Base-by-base conservation (phyloP, 2,113 vertebrate genomes). In the Peromyscus californicus region DNA sequence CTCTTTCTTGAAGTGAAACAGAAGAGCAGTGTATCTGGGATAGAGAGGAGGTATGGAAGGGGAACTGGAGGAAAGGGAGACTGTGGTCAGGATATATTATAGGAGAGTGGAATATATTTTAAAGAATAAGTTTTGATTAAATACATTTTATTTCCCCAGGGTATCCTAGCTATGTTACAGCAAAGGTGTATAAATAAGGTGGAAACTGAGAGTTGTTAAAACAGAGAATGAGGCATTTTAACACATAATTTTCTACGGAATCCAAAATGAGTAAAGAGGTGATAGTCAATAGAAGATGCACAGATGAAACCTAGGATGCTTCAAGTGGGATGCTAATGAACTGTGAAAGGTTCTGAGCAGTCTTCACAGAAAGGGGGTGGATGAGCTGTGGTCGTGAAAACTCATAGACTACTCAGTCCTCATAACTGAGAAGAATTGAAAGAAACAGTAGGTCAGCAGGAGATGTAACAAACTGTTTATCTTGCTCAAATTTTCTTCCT, bases 11-110 rank as follows among this genome's bases (percentile, higher is more conserved):
- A 39, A 39, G 57, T 21, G 3, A 61, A 83, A 2, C 7, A 33
- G 36, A 61, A 12, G 80, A 9, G n/a, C 80, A 39, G 21, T 61
- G 36, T 36, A 61, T 83, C 36, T 39, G 36, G 36, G 22, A 24
- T 12, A 16, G 7, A 5, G 22, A 0, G 9, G n/a, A 9, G 22
- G 0, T 15, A 22, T 11, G 19, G 16, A 7, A 5, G 7, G 12
- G n/a, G 36, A 5, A 17, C 21, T 59, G 1, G 22, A 61, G 0
- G 7, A 12, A 26, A 36, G 4, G 10, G 5, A 24, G 1, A 24
- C 24, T 61, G n/a, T 61, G 12, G 3, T 82, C 22, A 2, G 11
- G 33, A 57, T 57, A 9, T 29, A 63, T 39, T 84, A 36, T 36
- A 70, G 6, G 17, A 36, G 22, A 29, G 22, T 39, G 24, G 12